Base-by-base conservation (phyloP, 2,113 vertebrate genomes). In the Nannospalax galili region DNA sequence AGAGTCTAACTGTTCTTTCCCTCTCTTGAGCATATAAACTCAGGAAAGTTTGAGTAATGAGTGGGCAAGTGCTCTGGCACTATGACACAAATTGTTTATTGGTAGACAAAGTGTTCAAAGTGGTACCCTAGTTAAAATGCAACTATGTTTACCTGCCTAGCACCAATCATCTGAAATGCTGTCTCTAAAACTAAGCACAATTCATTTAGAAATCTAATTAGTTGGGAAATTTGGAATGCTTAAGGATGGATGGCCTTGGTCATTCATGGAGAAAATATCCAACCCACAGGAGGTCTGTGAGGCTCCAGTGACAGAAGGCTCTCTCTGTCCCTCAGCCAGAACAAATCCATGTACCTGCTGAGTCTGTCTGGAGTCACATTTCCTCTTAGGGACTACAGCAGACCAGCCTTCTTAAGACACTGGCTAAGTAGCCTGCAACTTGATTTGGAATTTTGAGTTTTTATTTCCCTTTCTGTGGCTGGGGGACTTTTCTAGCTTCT, bases 11-110 rank as follows among this genome's bases (percentile, higher is more conserved):
- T 72, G 3, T 90, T 79, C 42, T 92, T 81, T 88, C 73, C 65
- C 69, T 93, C 86, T 75, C 58, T 78, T 90, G 97, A 96, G 80
- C 5, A 90, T 82, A 90, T 82, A 90, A 84, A 92, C 60, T 77
- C 30, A 81, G 86, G 88, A 97, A 92, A 94, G 52, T 67, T 1
- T 92, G 94, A 95, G 89, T 94, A 82, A 94, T 62, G 12, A 45
- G 14, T 52, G 64, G 2, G 64, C 77, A 84, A 48, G 28, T 67
- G 16, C n/a, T 67, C 90, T 52, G 93, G 42, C 84, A 22, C 58
- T 79, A 0, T 79, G 16, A 65, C 90, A 81, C 48, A 15, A 60
- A 20, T 60, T 60, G 58, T 60, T 60, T 14, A 20, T 60, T 60
- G 58, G 58, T 20, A 20, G 58, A 17, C 58, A 60, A 20, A 20